Evolutionary conservation across 1,140 invertebrate genomes (phyloP).

Genomic region (Pristionchus pacificus): DNA sequence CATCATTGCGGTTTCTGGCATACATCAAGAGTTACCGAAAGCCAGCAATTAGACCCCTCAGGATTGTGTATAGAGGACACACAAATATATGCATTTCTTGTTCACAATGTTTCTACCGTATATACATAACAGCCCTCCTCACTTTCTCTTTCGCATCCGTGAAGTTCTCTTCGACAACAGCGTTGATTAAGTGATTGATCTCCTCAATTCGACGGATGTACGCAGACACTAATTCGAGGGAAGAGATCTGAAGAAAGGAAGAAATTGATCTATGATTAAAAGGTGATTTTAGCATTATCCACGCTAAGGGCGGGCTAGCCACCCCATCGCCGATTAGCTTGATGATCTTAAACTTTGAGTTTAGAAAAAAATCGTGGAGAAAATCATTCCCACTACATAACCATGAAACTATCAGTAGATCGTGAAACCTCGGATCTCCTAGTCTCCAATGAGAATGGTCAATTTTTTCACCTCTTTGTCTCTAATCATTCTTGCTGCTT

Average conservation of each 20-base stretch:
- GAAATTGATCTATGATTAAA: slow-evolving; percentile 2
- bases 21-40: neutral
- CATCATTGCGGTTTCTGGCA: neutral
- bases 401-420: no score
- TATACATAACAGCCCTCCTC: no score
- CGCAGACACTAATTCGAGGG: slow-evolving; percentile 33
- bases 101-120: no score
- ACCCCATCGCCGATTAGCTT: no score
- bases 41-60: no score
- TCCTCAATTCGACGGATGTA: slow-evolving; percentile 47
- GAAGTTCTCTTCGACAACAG: slow-evolving; percentile 44
- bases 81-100: no score
- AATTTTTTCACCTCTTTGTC: slow-evolving; percentile 28
- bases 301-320: no score
- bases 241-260: slow-evolving; percentile 35
- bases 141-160: slow-evolving; percentile 42
- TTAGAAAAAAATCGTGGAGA: no score
- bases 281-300: no score
- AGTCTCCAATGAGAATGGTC: slow-evolving; percentile 6
- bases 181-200: slow-evolving; percentile 44
- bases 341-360: neutral
- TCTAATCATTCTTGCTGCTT: slow-evolving; percentile 44
- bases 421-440: no score
- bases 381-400: no score
- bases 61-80: no score